Base-by-base conservation (phyloP, 2,113 vertebrate species). In the Siniperca chuatsi region DNA sequence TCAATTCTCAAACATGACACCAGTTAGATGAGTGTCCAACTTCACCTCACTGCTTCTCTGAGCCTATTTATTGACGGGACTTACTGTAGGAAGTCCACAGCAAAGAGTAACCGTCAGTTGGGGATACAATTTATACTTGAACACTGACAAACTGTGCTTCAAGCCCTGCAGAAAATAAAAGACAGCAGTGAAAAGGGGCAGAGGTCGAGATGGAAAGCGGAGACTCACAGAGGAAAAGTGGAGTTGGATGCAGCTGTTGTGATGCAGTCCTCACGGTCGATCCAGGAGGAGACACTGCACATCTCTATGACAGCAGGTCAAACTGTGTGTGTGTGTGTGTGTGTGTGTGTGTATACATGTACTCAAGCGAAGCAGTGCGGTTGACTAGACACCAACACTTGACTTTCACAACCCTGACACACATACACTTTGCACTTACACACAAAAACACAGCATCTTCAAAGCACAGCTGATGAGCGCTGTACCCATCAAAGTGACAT, bases 301-400 rank as follows among this genome's bases (percentile, higher is more conserved):
- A 81, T 89, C 83, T 79, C 33, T 68, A 4, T 77, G 87, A 93
- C 80, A 82, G 92, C 75, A 67, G 84, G 93, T 90, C 88, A 87
- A 88, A 58, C 60, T 61, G 4, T 74, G 66, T 52, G 35, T 23
- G 57, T 84, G 29, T 78, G 60, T 82, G 44, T 82, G 44, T 48
- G 46, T 86, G 62, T 70, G 48, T 9, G 25, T 80, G 54, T 71
- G 67, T 60, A 6, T 33, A 61, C 6, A 67, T 60, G 78, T 67
- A 76, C 55, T 87, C 52, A 75, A 65, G 82, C 68, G 15, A 78
- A 69, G 69, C 71, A 46, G 35, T 80, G 66, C 42, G 71, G 58
- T 68, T 8, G 85, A 88, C 87, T 78, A 78, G 81, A 87, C 85
- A 87, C 52, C 75, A 69, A 80, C 72, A 67, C 86, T 92, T 91